Base-by-base conservation (phyloP, 2,797 vertebrate genomes). In the Tamandua tetradactyla region DNA sequence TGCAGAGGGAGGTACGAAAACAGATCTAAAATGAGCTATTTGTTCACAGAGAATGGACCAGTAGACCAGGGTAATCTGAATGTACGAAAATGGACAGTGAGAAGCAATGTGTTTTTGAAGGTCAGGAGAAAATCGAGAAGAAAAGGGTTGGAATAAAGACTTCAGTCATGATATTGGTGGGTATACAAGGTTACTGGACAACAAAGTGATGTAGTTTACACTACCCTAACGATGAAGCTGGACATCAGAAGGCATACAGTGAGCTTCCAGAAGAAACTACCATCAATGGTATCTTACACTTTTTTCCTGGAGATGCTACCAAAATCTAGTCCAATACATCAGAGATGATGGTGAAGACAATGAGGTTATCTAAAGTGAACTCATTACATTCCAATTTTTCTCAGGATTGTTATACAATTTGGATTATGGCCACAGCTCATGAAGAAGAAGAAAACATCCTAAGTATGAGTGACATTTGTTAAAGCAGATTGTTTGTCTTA, bases 71-170 rank as follows among this genome's bases (percentile, higher is more conserved):
- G 98, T 99, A 97, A 99, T 99, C 86, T 99, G 99, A 96, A 99
- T 99, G 98, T 94, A 99, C 98, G 99, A 99, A 78, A 99, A 99
- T 30, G 99, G 99, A 71, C 98, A 99, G 94, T 97, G 99, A 98
- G 99, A 99, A 98, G 99, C 99, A 71, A 98, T 99, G 98, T 99
- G 99, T 98, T 99, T n/a, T 99, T 74, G 99, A 99, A 95, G 98
- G 99, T 92, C 98, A 98, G 99, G 98, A 99, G 98, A 97, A 99
- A 99, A 94, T 98, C 99, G 97, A 98, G 99, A 97, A 99, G 97
- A 99, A 99, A 99, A 99, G 99, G 99, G 99, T 99, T 89, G 99
- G 99, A 99, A 99, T 99, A 97, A 99, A 99, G 98, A 99, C 99
- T 35, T 99, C 99, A 66, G 99, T 99, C 98, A 99, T 99, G 97